These are phyloP conservation scores for Drosophila pseudoananassae DNA, from an alignment of 1,140 invertebrate species.

Conservation along the genomic window DNA sequence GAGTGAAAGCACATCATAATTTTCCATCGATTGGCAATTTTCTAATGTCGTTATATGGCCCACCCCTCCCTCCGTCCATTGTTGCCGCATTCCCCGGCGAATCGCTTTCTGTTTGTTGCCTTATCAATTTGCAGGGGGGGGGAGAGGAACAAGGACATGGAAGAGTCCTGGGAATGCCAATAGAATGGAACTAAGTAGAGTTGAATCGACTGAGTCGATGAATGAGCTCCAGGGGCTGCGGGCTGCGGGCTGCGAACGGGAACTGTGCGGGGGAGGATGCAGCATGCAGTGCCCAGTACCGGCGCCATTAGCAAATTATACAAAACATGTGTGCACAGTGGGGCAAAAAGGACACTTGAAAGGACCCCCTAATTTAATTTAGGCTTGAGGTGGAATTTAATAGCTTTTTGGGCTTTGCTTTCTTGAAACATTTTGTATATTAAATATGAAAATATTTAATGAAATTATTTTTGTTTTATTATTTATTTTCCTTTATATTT, in stretches of 20 bases:
- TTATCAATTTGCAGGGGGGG: conserved; percentile 51
- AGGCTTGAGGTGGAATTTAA: too few species aligned
- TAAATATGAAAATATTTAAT: too few species aligned
- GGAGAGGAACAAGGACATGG: conserved; percentile 15
- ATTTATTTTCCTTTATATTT: not conserved
- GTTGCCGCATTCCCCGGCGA: conserved; percentile 10
- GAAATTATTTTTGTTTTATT: too few species aligned
- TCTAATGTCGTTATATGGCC: conserved; percentile 51
- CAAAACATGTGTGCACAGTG: conserved; percentile 64
- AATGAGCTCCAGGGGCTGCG: conserved; percentile 13
- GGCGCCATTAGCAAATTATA: conserved; percentile 77
- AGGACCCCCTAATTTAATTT: not conserved
- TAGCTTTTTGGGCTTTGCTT: too few species aligned
- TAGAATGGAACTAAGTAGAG: conserved; percentile 18
- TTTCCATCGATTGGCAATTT: conserved; percentile 68
- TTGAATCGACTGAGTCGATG: conserved; percentile 30
- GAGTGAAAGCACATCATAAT: conserved; percentile 59
- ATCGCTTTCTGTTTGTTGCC: conserved; percentile 31
- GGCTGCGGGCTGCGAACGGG: too few species aligned
- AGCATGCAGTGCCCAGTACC: conserved; percentile 17
- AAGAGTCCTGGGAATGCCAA: not conserved
- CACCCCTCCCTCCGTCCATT: not conserved
- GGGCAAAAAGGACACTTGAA: not conserved
- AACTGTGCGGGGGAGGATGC: not conserved
- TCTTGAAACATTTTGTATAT: too few species aligned